Evolutionary conservation across 1,140 invertebrate genomes (phyloP).

Genomic region (Phymastichus coffea): DNA sequence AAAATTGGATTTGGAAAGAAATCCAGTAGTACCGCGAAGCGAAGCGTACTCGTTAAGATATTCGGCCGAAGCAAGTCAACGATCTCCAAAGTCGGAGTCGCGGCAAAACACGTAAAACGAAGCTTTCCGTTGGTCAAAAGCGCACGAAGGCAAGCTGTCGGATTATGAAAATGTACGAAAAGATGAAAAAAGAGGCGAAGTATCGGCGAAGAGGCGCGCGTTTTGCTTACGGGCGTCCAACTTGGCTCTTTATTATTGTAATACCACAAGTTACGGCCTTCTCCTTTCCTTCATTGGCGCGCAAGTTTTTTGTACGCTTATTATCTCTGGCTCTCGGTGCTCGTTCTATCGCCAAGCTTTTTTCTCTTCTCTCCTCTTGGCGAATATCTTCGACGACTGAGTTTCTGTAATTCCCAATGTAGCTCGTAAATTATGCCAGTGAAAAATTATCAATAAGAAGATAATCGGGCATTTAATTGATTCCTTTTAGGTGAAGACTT

Average conservation of each 20-base stretch:
- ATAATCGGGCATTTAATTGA: slow-evolving; percentile 24
- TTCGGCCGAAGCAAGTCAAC: slow-evolving; percentile 5
- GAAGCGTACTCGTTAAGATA: not conserved
- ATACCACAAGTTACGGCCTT: slow-evolving; percentile 48
- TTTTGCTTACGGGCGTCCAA: slow-evolving; percentile 33
- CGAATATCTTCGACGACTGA: not conserved
- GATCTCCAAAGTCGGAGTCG: not conserved
- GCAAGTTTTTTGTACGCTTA: slow-evolving; percentile 6
- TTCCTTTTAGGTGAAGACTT: slow-evolving; percentile 2
- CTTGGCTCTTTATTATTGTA: slow-evolving; percentile 52
- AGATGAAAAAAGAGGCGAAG: not conserved
- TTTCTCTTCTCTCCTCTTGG: not conserved
- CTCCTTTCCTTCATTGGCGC: slow-evolving; percentile 24
- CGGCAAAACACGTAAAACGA: slow-evolving; percentile 38
- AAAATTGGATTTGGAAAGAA: not conserved
- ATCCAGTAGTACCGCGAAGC: not conserved
- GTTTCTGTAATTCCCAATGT: slow-evolving; percentile 36
- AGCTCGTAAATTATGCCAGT: slow-evolving; percentile 46
- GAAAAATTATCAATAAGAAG: slow-evolving; percentile 28
- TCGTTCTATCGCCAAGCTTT: not conserved
- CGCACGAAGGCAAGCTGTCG: slow-evolving; percentile 32
- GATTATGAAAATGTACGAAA: slow-evolving; percentile 49
- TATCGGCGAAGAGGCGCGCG: too few relatives aligned
- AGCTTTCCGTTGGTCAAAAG: slow-evolving; percentile 44
- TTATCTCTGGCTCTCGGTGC: not conserved